Evolutionary conservation across 2,113 vertebrate genomes (phyloP).

Genomic region (Thermophis baileyi): DNA sequence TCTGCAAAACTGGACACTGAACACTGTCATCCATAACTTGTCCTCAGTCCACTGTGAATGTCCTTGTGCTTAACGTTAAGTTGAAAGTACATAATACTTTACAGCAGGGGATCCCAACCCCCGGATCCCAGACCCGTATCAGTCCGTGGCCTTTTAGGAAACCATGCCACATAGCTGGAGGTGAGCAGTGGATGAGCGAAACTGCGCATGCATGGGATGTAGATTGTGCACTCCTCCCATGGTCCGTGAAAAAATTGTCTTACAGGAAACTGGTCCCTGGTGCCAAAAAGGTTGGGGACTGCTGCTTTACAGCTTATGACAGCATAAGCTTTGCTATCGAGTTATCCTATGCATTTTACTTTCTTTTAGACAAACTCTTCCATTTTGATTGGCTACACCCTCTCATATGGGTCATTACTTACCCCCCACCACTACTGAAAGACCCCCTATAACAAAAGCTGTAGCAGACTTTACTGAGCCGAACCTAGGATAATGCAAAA

Average conservation of each 20-base stretch:
- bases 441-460: background rate
- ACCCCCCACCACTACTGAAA: background rate
- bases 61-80: background rate
- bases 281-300: no score
- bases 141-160: no score
- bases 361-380: background rate
- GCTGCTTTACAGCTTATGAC: background rate
- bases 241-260: no score
- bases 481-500: background rate
- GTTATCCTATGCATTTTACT: background rate
- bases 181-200: no score
- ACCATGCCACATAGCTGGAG: no score
- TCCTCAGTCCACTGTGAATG: background rate
- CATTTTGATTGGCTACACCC: background rate
- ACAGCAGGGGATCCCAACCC: no score
- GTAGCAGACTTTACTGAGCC: background rate
- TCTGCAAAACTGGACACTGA: background rate
- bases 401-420: background rate
- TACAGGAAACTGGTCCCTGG: no score
- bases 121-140: no score
- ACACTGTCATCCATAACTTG: background rate
- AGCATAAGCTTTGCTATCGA: background rate
- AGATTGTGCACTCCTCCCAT: no score
- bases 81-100: background rate
- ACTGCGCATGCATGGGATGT: no score